Base-by-base conservation (phyloP, 2,888 invertebrate species). In the Cheilosia scutellata region DNA sequence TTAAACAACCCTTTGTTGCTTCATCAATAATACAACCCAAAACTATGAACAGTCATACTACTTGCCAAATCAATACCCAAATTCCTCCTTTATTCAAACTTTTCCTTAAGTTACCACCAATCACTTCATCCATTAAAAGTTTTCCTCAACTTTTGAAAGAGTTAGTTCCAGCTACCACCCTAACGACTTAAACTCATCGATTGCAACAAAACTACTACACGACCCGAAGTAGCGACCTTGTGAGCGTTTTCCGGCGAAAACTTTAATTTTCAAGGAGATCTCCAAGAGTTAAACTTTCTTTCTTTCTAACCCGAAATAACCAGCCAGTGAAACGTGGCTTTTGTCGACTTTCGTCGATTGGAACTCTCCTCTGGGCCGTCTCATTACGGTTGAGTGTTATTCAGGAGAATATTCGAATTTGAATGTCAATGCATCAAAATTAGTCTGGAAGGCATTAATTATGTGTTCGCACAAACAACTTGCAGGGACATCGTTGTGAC, bases 111-210 rank as follows among this genome's bases (percentile, higher is more conserved):
- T 65, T 58, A 51, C 72, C 68, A 42, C 31, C 72, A 60, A 75
- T 75, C 53, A 49, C 44, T 75, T 62, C 16, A 33, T n/a, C 27
- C 75, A 75, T 82, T 82, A 82, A 75, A 82, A 82, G 62, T 75
- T 82, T 57, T 68, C 49, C 33, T 62, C n/a, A 63, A 75, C 80
- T 75, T 68, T 40, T 31, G 11, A n/a, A 20, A 65, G 57, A 51
- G 11, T 27, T 65, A 16, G 51, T 37, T 31, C 31, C 51, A 13
- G 47, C 31, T 47, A 42, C 49, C 11, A 25, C 9, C 25, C 16
- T 58, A 65, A 65, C 29, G 47, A 74, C 57, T 68, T 70, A 25
- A 82, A 62, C 53, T 82, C 62, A 82, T 75, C 75, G 80, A 82
- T 82, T 57, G 37, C 9, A 47, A 13, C 70, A 6, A 13, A 9